These are phyloP conservation scores for Pinna nobilis DNA, from an alignment of 1,140 invertebrate species.

Conservation along the genomic window DNA sequence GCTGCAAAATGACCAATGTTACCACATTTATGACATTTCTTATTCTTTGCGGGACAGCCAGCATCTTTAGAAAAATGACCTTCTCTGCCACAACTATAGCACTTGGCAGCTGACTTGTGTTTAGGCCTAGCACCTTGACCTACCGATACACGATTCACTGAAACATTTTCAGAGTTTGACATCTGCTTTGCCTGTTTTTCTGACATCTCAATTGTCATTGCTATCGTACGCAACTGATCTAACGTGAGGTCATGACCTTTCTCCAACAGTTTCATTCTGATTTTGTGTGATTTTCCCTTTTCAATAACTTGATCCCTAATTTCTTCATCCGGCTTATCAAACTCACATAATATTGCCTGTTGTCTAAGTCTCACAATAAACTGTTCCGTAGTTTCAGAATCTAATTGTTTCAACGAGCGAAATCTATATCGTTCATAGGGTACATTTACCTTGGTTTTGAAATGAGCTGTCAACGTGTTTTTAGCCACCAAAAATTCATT, in stretches of 20 bases:
- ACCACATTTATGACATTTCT: slow-evolving; percentile 25
- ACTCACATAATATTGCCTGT: slow-evolving; percentile 32
- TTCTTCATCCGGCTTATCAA: slow-evolving; percentile 21
- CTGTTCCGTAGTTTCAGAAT: slow-evolving; percentile 29
- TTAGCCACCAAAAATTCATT: neutral
- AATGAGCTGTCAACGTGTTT: slow-evolving; percentile 25
- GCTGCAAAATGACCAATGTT: slow-evolving; percentile 30
- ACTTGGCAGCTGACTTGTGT: neutral
- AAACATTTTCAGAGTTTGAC: neutral
- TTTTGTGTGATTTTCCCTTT: slow-evolving; percentile 20
- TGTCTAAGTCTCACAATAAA: slow-evolving; percentile 38
- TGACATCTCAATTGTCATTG: neutral
- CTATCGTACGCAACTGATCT: slow-evolving; percentile 25
- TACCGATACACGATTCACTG: neutral
- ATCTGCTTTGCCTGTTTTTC: slow-evolving; percentile 9
- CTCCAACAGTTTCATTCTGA: slow-evolving; percentile 25
- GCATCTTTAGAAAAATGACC: slow-evolving; percentile 21
- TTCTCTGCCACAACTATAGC: slow-evolving; percentile 29
- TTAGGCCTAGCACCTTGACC: neutral
- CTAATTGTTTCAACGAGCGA: slow-evolving; percentile 7
- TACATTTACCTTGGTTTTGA: slow-evolving; percentile 27
- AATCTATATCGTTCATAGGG: slow-evolving; percentile 33
- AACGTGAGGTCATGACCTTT: slow-evolving; percentile 25
- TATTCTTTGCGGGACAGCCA: slow-evolving; percentile 26
- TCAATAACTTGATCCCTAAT: slow-evolving; percentile 43